Conservation (phyloP, 2,888 invertebrate genomes). For the Acanthosepion esculentum region DNA sequence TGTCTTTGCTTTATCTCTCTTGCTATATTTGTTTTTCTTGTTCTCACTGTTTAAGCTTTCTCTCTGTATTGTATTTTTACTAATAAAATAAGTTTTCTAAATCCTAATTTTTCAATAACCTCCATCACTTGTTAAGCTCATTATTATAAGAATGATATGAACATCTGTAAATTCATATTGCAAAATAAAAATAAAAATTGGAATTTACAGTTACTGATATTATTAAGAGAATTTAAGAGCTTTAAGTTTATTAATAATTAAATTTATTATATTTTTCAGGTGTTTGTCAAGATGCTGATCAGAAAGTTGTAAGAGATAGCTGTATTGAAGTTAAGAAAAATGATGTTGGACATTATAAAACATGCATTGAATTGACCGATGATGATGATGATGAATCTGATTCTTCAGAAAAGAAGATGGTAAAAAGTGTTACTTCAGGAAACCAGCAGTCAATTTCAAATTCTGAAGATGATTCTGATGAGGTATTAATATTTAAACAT, state of each 20-base stretch:
- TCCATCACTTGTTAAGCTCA: too few species aligned
- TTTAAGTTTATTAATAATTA: background rate
- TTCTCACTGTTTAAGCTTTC: too few species aligned
- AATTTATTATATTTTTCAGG: constrained; percentile 33
- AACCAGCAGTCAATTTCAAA: background rate
- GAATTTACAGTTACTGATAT: too few species aligned
- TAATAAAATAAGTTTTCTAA: too few species aligned
- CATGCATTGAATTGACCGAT: background rate
- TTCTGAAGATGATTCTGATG: background rate
- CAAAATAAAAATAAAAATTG: too few species aligned
- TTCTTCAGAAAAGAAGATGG: background rate
- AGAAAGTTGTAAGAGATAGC: background rate
- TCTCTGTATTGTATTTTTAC: too few species aligned
- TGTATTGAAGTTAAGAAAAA: background rate
- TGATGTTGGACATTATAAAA: background rate
- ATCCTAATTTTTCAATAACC: too few species aligned
- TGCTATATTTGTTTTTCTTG: too few species aligned
- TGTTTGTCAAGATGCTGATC: background rate
- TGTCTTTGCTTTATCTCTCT: too few species aligned
- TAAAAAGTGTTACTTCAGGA: background rate
- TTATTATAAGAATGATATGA: too few species aligned
- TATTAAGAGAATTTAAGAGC: too few species aligned
- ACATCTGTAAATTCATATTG: too few species aligned
- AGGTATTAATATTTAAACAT: background rate
- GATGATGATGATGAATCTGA: background rate